Conservation (phyloP, 2,888 invertebrate genomes). For the Aleiodes leptofemur region DNA sequence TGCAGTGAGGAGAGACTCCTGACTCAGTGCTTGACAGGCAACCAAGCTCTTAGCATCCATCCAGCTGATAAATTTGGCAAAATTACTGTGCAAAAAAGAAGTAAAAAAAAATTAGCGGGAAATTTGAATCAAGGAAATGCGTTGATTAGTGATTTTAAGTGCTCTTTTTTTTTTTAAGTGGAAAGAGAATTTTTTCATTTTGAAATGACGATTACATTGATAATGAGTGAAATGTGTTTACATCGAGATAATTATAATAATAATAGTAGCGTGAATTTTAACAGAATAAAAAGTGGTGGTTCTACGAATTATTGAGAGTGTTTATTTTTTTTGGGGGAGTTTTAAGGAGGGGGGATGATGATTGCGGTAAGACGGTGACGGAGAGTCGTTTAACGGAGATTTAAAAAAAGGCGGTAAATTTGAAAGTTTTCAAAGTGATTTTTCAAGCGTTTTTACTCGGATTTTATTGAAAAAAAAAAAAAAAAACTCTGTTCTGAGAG, state of each 20-base stretch:
- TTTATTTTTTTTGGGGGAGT: too few relatives aligned
- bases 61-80: conserved; percentile 26
- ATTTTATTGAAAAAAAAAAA: too few relatives aligned
- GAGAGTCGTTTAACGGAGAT: background rate
- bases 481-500: background rate
- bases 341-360: too few relatives aligned
- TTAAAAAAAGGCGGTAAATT: background rate
- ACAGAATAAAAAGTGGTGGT: too few relatives aligned
- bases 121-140: conserved; percentile 14
- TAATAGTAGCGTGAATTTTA: background rate
- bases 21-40: conserved; percentile 74
- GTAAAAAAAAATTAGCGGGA: background rate
- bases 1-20: conserved; percentile 73
- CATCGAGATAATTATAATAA: background rate
- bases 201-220: background rate
- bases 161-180: background rate
- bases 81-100: background rate
- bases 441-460: background rate
- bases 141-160: background rate
- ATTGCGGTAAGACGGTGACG: too few relatives aligned
- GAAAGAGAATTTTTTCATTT: background rate
- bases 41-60: conserved; percentile 73
- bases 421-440: background rate
- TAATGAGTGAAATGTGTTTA: background rate
- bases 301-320: too few relatives aligned